Evolutionary conservation across 2,888 invertebrate genomes (phyloP), one percentile per base, ranked within the genome.

Genomic region (Oxytorus armatus): DNA sequence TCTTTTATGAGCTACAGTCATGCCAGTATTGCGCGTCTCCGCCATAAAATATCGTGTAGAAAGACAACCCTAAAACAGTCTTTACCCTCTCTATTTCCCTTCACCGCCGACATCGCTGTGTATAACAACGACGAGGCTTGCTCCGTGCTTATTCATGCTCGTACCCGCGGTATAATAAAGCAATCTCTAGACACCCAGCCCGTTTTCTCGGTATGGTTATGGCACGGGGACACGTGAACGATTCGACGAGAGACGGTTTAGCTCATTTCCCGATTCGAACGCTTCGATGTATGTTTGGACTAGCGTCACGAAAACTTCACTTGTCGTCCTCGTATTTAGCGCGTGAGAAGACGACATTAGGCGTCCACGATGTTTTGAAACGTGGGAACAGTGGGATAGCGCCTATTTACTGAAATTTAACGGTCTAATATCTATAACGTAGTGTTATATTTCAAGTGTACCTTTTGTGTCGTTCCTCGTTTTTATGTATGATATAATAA

Each of bases 141-240:
- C 42, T 42, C 16, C 25, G 63, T 47, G 36, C 14, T 51, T 68
- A 59, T 68, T 77, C 80, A 63, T 73, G 61, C 55, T 66, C 61
- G 47, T 36, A 10, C 23, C n/a, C 55, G n/a, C n/a, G 8, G 69
- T 77, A 74, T 80, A 80, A 80, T 80, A 80, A 80, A 80, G 80
- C 77, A 80, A 80, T 80, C 77, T 69, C 65, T 49, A 51, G 73
- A 77, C 73, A 80, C 80, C 68, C 61, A 42, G 65, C 10, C 49
- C 42, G 36, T 55, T 53, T 14, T 69, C 23, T 51, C 23, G 16
- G 11, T 44, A 55, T 65, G 69, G 77, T 80, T 77, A 80, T 80
- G 39, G 80, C 77, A 33, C 42, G 11, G 2, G 57, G 51, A 57
- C 80, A 80, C 80, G 80, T 77, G 18, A 80, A 49, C 79, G 53